phyloP scores from a whole-genome alignment of 2,113 vertebrate species.

The Strigops habroptila region DNA sequence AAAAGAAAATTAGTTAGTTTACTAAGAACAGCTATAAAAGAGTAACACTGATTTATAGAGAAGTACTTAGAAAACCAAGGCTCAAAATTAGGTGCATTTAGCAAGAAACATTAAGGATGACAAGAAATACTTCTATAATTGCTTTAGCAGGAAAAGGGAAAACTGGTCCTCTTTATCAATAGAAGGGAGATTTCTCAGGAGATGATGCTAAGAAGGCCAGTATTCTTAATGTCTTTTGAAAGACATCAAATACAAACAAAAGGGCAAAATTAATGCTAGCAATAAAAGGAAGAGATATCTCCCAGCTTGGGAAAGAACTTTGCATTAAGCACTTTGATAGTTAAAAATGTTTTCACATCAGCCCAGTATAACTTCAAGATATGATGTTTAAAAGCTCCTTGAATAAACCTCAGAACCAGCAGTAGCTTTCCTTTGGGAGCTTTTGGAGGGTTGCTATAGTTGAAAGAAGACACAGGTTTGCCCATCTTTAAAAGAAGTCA shows the following conservation, averaged over 20 bases:
- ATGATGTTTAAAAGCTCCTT: not conserved
- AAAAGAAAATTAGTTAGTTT: constrained; percentile 10
- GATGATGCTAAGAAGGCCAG: not conserved
- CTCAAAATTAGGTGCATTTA: not conserved
- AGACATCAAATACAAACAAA: not conserved
- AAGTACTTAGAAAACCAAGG: not conserved
- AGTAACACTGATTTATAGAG: not conserved
- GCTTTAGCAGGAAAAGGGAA: not conserved
- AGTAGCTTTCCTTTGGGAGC: not conserved
- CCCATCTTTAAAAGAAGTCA: not conserved
- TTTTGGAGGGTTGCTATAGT: not conserved
- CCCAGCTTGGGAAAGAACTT: not conserved
- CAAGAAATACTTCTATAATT: not conserved
- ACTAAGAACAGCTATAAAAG: not conserved
- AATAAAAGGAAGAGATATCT: not conserved
- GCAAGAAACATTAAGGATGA: not conserved
- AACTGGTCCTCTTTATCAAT: not conserved
- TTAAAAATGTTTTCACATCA: not conserved
- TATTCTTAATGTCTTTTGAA: not conserved
- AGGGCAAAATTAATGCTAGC: not conserved
- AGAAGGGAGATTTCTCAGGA: not conserved
- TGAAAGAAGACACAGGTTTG: not conserved
- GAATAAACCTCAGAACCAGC: not conserved
- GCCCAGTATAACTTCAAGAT: not conserved
- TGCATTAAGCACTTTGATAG: not conserved